Evolutionary conservation across 2,888 invertebrate species (phyloP), one percentile per base, ranked within the genome.

Genomic region (Drosophila falleni): DNA sequence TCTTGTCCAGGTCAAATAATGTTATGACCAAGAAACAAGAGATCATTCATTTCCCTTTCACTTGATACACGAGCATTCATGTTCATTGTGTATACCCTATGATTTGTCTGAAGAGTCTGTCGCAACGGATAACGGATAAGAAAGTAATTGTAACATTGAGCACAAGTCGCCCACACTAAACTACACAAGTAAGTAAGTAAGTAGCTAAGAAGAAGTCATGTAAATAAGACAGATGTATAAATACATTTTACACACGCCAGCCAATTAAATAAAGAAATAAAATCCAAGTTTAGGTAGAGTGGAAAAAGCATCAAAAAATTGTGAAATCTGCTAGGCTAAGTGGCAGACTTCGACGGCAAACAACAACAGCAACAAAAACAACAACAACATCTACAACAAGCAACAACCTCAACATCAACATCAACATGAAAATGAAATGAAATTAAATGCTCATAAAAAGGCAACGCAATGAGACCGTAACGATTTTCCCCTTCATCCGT

Each of bases 401-500:
- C 39, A 44, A 29, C 50, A 65, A 5, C 41, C 56, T 19, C 60
- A 58, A 26, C 44, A 63, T n/a, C 55, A 55, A 33, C 46, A 70
- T 29, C 65, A 56, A 54, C 37, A 46, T 42, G 55, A 67, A 74
- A 64, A 78, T 61, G 55, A 77, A 83, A 75, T 80, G 71, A 83
- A 85, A 81, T 85, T 85, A 80, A 81, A 81, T 74, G 78, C 74
- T 78, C 70, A 66, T 69, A 75, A 73, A 82, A 83, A 80, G 56
- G 58, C 47, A 82, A 73, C 82, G 79, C 75, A 83, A 83, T 85
- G 82, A 83, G 83, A 81, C 85, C 83, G 82, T 85, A 83, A 85
- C 83, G 81, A 77, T 79, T 78, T 80, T 70, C 63, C 65, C 67
- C 72, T 56, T 61, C 51, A 58, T 47, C 68, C 71, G 61, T 29